Evolutionary conservation across 2,888 invertebrate genomes (phyloP).

Genomic region (Capitulum mitella): DNA sequence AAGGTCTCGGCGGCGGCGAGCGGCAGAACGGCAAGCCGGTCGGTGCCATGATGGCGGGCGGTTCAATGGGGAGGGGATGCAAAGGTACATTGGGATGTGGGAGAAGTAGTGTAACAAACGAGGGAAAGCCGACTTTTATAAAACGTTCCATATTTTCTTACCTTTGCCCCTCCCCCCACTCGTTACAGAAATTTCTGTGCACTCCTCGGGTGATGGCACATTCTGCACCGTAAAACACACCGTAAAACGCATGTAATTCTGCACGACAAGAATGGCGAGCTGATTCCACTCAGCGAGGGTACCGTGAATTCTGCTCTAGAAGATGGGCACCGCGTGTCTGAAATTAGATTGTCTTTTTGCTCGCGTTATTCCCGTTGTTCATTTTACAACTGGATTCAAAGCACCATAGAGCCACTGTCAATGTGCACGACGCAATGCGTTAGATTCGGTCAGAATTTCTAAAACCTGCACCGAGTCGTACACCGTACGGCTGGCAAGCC

Average conservation of each 20-base stretch:
- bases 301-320: too few species aligned
- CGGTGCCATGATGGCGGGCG: slow-evolving; percentile 47
- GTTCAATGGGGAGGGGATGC: background rate
- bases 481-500: background rate
- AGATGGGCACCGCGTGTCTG: too few species aligned
- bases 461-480: background rate
- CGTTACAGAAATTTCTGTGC: too few species aligned
- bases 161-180: too few species aligned
- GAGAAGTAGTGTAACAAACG: too few species aligned
- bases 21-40: background rate
- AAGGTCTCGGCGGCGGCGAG: background rate
- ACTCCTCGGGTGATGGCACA: too few species aligned
- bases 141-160: too few species aligned
- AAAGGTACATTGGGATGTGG: background rate
- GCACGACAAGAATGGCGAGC: too few species aligned
- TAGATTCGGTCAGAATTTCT: background rate
- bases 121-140: too few species aligned
- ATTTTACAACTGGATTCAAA: background rate
- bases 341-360: background rate
- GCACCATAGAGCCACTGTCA: background rate
- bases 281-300: too few species aligned
- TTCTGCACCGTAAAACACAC: too few species aligned
- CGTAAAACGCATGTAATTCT: too few species aligned
- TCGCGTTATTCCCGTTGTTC: background rate
- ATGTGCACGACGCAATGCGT: background rate